Evolutionary conservation across 1,140 invertebrate species (phyloP), one percentile per base, ranked within the genome.

Genomic region (Pseudomyrmex cubaensis): DNA sequence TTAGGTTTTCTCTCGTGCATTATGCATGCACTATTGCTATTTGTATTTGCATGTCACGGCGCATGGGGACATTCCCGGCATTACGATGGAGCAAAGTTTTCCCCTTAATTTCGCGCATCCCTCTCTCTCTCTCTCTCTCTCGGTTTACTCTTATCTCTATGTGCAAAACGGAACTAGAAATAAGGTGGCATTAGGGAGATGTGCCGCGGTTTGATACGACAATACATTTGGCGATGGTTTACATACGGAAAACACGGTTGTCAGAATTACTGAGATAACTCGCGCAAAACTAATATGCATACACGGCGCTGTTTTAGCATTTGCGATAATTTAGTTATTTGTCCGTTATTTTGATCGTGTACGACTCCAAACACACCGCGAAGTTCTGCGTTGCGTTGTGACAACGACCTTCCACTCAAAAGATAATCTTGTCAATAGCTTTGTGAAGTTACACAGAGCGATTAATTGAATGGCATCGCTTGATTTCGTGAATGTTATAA

Each of bases 1-100:
- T 56, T 44, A 77, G 7, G 17, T 46, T 77, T 67, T 17, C 59
- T 77, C 50, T 67, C 12, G 12, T 20, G 17, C 63, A 67, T 77
- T 77, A 77, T 77, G 62, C 63, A 77, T 77, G 50, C 13, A 9
- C 62, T 56, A 44, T 76, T 44, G 61, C 25, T 57, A 56, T 67
- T 52, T 22, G 50, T 15, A 17, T 35, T 44, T 62, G 13, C 35
- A 69, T 22, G 54, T 59, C 17, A 70, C 44, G 10, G 1, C 52
- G 13, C n/a, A 61, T 0, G 7, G 1, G 12, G 7, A 17, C 48
- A 80, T 70, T 80, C 59, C 10, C 50, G 25, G 17, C 35, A 48
- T 57, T 70, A n/a, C 44, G 44, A 17, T 46, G 2, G 7, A 69
- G 54, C 44, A 59, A 80, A 80, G n/a, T 80, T 80, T 57, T 50